Conservation (phyloP, 1,140 invertebrate genomes). For the Pogonus chalceus region DNA sequence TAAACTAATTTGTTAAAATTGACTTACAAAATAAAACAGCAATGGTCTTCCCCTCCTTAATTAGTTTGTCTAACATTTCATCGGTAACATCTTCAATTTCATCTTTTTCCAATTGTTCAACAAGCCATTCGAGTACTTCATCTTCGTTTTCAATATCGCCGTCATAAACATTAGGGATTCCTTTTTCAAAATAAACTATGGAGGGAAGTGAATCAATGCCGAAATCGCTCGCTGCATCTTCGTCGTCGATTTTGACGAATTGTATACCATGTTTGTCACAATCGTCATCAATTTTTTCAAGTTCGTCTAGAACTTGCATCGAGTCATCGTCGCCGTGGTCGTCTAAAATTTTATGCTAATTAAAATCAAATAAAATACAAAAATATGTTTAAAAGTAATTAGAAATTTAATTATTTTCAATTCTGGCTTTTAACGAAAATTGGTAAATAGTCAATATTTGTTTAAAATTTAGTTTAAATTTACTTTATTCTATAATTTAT, state of each 20-base stretch:
- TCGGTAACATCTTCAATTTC: conserved; percentile 93
- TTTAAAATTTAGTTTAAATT: no score
- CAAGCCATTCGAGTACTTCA: conserved; percentile 79
- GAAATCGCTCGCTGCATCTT: conserved; percentile 68
- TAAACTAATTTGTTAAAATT: conserved; percentile 11
- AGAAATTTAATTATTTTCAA: no score
- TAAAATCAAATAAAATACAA: no score
- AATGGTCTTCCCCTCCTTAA: conserved; percentile 79
- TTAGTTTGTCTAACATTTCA: conserved; percentile 82
- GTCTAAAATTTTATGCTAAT: conserved; percentile 42
- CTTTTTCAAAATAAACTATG: conserved; percentile 88
- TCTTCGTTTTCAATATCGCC: conserved; percentile 86
- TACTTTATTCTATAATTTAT: no score
- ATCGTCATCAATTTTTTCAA: conserved; percentile 89
- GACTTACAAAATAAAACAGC: conserved; percentile 87
- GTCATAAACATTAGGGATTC: conserved; percentile 86
- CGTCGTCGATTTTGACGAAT: conserved; percentile 88
- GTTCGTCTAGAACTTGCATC: conserved; percentile 68
- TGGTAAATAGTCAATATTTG: no score
- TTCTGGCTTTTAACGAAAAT: no score
- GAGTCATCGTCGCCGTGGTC: conserved; percentile 78
- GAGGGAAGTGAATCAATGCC: conserved; percentile 74
- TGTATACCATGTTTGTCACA: conserved; percentile 85
- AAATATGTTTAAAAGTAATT: no score
- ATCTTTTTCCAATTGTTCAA: conserved; percentile 77